A percentile compares a stretch with the other conserved stretches of the same genome.
Evolutionary conservation across 2,888 invertebrate species (phyloP).

Genomic region (Chouioia cunea): DNA sequence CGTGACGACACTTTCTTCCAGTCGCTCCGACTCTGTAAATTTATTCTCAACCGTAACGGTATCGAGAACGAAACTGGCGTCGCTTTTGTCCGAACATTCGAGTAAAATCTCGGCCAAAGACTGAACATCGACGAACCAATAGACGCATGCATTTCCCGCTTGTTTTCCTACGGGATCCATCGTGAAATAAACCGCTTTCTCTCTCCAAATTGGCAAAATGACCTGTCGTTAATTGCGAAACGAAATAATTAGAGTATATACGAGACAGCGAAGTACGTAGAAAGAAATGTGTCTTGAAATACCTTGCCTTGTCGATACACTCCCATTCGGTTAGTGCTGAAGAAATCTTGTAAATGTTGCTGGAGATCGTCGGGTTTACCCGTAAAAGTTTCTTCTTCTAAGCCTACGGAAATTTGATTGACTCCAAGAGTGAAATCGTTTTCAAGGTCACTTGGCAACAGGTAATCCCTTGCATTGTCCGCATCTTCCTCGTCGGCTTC

Average conservation of each 20-base stretch:
- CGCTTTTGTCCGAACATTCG: constrained; percentile 37
- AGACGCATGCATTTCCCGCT: constrained; percentile 56
- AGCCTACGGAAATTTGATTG: constrained; percentile 64
- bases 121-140: constrained; percentile 58
- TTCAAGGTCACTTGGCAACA: constrained; percentile 67
- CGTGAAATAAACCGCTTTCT: constrained; percentile 57
- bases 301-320: constrained; percentile 69
- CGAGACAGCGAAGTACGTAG: too few species aligned
- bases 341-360: constrained; percentile 72
- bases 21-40: constrained; percentile 46
- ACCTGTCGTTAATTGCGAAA: constrained; percentile 4
- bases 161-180: constrained; percentile 61
- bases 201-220: constrained; percentile 66
- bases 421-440: constrained; percentile 68
- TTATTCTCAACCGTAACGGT: constrained; percentile 55
- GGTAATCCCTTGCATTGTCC: constrained; percentile 63
- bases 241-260: too few species aligned
- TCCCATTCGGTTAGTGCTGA: constrained; percentile 71
- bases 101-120: constrained; percentile 51
- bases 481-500: constrained; percentile 72
- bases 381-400: constrained; percentile 68
- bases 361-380: constrained; percentile 68
- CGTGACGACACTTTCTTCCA: constrained; percentile 50
- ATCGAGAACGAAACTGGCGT: constrained; percentile 55
- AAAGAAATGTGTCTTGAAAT: too few species aligned